A percentile compares a stretch with the other conserved stretches of the same genome.
Evolutionary conservation across 2,797 vertebrate species (phyloP).

Genomic region (Phoebastria nigripes): DNA sequence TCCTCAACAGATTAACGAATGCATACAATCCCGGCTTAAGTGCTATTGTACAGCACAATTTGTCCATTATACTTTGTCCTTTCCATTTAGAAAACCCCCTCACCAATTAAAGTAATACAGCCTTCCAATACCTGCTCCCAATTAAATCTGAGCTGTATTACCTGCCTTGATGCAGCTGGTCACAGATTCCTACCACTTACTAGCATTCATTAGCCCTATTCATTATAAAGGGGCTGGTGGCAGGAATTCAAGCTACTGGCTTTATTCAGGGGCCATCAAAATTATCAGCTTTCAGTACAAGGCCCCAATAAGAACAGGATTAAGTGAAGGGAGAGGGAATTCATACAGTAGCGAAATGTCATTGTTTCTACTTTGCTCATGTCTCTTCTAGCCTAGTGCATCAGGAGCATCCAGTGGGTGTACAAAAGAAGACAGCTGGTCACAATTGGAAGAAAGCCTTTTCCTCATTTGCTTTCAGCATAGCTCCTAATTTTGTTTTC

Average conservation of each 20-base stretch:
- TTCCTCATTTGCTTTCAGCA: slow-evolving; percentile 12
- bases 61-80: slow-evolving; percentile 99
- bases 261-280: slow-evolving; percentile 82
- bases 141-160: slow-evolving; percentile 97
- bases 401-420: slow-evolving; percentile 63
- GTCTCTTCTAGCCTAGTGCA: slow-evolving; percentile 59
- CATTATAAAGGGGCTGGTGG: slow-evolving; percentile 85
- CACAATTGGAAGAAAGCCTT: slow-evolving; percentile 64
- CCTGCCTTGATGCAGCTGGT: slow-evolving; percentile 94
- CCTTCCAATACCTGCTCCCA: slow-evolving; percentile 91
- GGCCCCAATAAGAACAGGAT: slow-evolving; percentile 78
- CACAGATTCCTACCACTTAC: slow-evolving; percentile 88
- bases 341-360: slow-evolving; percentile 78
- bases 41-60: slow-evolving; percentile 97
- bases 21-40: slow-evolving; percentile 93
- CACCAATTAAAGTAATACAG: slow-evolving; percentile 99
- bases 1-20: slow-evolving; percentile 99
- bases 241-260: slow-evolving; percentile 86
- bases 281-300: slow-evolving; percentile 85
- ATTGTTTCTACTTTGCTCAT: slow-evolving; percentile 78
- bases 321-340: slow-evolving; percentile 76
- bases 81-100: slow-evolving; percentile 92
- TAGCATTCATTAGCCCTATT: slow-evolving; percentile 95
- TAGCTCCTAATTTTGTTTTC: slow-evolving; percentile 76
- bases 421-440: slow-evolving; percentile 66